Percentiles rank a stretch among this genome's conserved stretches.
Conservation (phyloP, 2,888 invertebrate genomes). For the Andrena bicolor region DNA sequence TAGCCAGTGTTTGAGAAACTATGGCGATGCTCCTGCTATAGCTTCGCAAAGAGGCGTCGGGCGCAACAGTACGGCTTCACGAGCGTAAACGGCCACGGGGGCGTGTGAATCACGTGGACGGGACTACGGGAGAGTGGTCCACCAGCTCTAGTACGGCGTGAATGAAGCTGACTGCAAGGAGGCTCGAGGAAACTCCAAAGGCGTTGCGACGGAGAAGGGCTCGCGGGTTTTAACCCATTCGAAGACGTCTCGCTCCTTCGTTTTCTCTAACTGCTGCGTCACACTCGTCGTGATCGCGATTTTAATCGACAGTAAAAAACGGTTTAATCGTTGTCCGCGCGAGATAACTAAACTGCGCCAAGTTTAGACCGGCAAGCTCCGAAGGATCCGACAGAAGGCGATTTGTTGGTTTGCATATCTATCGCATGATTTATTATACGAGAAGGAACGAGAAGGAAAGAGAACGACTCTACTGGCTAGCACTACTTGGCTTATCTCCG, state of each 20-base stretch:
- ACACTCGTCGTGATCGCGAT: no score
- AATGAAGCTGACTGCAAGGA: not conserved
- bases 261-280: no score
- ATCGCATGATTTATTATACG: not conserved
- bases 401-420: no score
- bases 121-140: conserved; percentile 12
- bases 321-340: no score
- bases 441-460: no score
- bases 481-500: not conserved
- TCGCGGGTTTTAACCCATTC: no score
- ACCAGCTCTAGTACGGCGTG: conserved; percentile 1
- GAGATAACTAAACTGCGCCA: no score
- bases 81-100: conserved; percentile 40
- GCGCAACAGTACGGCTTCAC: conserved; percentile 25
- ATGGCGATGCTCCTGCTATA: no score
- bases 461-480: not conserved
- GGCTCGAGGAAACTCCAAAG: conserved; percentile 18
- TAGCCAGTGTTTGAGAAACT: not conserved
- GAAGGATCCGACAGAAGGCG: no score
- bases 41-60: not conserved
- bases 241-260: no score
- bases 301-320: no score
- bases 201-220: conserved; percentile 30
- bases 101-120: conserved; percentile 49
- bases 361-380: no score